A percentile compares a stretch with the other conserved stretches of the same genome.
These are phyloP conservation scores for Diorhabda sublineata DNA, from an alignment of 1,140 invertebrate genomes.

Conservation along the genomic window DNA sequence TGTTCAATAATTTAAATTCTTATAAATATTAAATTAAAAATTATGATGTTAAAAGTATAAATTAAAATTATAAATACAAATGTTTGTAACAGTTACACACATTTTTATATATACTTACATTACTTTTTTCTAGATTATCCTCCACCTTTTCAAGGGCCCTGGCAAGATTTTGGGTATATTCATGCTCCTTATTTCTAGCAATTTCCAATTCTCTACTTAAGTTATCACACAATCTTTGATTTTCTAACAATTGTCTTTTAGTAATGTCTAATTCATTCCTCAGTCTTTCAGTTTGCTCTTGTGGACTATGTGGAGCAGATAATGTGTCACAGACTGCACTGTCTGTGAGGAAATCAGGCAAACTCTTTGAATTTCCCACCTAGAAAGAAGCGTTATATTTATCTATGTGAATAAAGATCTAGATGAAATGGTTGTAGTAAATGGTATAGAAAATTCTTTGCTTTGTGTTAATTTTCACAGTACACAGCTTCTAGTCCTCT, in stretches of 20 bases:
- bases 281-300: constrained; percentile 53
- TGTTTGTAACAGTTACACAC: neutral
- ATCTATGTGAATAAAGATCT: too few species aligned
- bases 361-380: constrained; percentile 55
- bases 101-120: constrained; percentile 44
- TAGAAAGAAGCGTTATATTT: constrained; percentile 19
- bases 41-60: constrained; percentile 2
- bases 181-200: constrained; percentile 49
- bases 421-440: too few species aligned
- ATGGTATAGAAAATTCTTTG: too few species aligned
- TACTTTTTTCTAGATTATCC: constrained; percentile 55
- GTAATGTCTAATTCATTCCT: constrained; percentile 53
- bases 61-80: neutral
- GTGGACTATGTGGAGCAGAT: constrained; percentile 48
- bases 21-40: neutral
- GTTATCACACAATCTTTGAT: constrained; percentile 49
- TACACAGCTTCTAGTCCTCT: too few species aligned
- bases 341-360: constrained; percentile 71
- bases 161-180: constrained; percentile 51
- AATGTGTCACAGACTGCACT: constrained; percentile 57
- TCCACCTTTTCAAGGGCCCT: constrained; percentile 57
- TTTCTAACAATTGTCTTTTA: constrained; percentile 52
- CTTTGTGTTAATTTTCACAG: too few species aligned
- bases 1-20: too few species aligned
- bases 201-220: constrained; percentile 55